phyloP scores from a whole-genome alignment of 1,140 invertebrate species.

The Caenorhabditis tropicalis region DNA sequence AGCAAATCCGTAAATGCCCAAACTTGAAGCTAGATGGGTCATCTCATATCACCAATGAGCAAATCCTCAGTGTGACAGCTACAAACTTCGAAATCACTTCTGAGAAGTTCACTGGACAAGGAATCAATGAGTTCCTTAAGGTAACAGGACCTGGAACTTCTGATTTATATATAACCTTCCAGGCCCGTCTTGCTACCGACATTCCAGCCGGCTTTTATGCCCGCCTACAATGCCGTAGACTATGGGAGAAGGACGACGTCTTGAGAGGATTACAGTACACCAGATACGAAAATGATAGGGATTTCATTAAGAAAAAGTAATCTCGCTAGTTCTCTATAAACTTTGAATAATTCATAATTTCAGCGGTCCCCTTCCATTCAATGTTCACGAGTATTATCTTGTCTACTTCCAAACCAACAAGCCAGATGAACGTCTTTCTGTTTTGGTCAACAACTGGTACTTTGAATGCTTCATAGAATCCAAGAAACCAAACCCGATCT shows the following conservation, averaged over 20 bases:
- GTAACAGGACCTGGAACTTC: background rate
- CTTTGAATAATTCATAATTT: background rate
- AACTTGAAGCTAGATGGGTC: background rate
- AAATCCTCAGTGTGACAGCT: background rate
- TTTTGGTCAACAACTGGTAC: background rate
- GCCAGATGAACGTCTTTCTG: background rate
- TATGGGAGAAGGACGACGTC: background rate
- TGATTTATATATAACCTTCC: background rate
- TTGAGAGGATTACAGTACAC: background rate
- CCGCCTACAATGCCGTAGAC: background rate
- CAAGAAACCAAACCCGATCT: background rate
- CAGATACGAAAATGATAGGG: background rate
- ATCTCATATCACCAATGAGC: background rate
- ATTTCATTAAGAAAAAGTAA: background rate
- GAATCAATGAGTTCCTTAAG: background rate
- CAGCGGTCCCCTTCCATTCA: background rate
- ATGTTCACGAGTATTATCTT: background rate
- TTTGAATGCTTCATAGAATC: background rate
- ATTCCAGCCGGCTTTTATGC: background rate
- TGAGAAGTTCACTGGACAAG: background rate
- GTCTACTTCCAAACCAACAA: background rate
- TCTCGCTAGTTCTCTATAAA: background rate
- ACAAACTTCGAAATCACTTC: background rate
- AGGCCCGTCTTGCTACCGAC: background rate
- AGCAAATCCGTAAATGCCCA: background rate